Evolutionary conservation across 2,113 vertebrate genomes (phyloP).

Genomic region (Entomyzon cyanotis): DNA sequence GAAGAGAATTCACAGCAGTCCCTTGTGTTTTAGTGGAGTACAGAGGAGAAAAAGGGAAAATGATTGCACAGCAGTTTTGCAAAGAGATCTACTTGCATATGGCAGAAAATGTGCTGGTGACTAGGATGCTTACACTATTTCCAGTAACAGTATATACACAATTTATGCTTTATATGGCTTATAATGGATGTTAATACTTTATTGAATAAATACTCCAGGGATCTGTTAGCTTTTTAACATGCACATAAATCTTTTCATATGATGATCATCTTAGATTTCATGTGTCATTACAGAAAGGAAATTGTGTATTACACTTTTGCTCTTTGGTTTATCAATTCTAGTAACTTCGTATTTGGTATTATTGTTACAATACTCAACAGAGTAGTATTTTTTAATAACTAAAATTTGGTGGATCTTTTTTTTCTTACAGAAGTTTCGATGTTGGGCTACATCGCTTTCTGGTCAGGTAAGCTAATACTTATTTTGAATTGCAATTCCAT

Average conservation of each 20-base stretch:
- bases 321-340: not conserved
- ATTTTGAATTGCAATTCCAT: not conserved
- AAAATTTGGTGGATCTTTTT: not conserved
- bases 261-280: not conserved
- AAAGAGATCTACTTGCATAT: not conserved
- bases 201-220: not conserved
- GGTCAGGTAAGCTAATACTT: constrained; percentile 73
- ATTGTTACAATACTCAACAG: not conserved
- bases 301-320: not conserved
- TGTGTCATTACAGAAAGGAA: not conserved
- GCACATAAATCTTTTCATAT: not conserved
- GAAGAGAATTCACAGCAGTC: not conserved
- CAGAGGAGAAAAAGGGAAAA: not conserved
- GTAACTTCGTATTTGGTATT: not conserved
- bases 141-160: not conserved
- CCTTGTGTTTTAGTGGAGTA: not conserved
- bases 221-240: not conserved
- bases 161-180: not conserved
- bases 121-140: not conserved
- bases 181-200: not conserved
- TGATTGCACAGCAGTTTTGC: not conserved
- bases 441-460: constrained; percentile 81
- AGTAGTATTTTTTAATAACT: not conserved
- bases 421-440: constrained; percentile 76
- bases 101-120: not conserved